Base-by-base conservation (phyloP, 2,888 invertebrate species). In the Aelia acuminata region DNA sequence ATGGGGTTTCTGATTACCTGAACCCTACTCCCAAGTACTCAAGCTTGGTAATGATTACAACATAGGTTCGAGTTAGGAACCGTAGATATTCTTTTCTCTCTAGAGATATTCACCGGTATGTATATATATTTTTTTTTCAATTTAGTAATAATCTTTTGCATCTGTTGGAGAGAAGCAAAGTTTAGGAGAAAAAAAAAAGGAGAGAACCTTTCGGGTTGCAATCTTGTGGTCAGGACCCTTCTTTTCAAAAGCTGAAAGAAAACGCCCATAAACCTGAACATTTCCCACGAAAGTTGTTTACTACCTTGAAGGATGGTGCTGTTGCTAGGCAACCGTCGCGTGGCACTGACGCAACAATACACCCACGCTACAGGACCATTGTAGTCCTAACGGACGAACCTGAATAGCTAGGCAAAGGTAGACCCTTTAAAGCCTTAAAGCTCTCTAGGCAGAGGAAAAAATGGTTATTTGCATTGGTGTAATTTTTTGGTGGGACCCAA, bases 201-300 rank as follows among this genome's bases (percentile, higher is more conserved):
- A 15, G 2, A 7, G 31, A 70, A 70, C 63, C 63, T 35, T 70
- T 63, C 63, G 31, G 63, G 63, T 3, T 31, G 8, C 63, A 35
- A 70, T 70, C 31, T 70, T 70, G 63, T 7, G 63, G 63, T 70
- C 3, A 35, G 63, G 10, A 35, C 20, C 63, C 63, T 57, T 26
- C n/a, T 70, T 80, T 43, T 43, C 80, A 80, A 43, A 80, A n/a
- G 43, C 43, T 80, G 39, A 70, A 70, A 80, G 80, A 80, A 80
- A 43, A 80, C 43, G 80, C n/a, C 80, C 80, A 22, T 43, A 39
- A 47, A 80, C n/a, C 80, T n/a, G 20, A 43, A 47, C 43, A 10
- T 80, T 80, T 80, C 80, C 80, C 80, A 80, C 80, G 80, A 80
- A 80, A 22, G 22, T 80, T 80, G 80, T 80, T 80, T 80, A 80